Conservation (phyloP, 2,888 invertebrate species). For the Thereva nobilitata region DNA sequence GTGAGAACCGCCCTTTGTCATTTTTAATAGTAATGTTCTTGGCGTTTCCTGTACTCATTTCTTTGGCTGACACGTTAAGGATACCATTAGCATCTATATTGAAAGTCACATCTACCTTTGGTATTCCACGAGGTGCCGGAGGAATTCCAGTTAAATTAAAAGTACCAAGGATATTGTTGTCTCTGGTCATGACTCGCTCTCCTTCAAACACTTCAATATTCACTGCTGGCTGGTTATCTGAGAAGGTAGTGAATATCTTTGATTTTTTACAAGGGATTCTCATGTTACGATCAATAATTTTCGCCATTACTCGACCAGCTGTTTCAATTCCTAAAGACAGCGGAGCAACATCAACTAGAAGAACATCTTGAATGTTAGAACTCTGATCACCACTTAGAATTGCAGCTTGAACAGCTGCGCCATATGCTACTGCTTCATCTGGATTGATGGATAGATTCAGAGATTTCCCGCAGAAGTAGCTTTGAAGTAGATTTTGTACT, state of each 20-base stretch:
- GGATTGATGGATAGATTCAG: conserved; percentile 74
- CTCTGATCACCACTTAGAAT: conserved; percentile 69
- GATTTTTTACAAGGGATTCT: conserved; percentile 71
- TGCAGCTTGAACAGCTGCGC: conserved; percentile 71
- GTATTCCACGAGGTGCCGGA: conserved; percentile 83
- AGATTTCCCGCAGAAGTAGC: conserved; percentile 72
- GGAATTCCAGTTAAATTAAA: conserved; percentile 94
- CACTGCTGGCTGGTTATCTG: conserved; percentile 76
- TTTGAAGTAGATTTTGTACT: conserved; percentile 70
- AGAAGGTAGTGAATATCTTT: conserved; percentile 74
- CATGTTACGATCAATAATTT: conserved; percentile 69
- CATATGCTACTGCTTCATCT: conserved; percentile 76
- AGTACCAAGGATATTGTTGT: conserved; percentile 89
- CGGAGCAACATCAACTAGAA: conserved; percentile 67
- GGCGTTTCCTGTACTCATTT: conserved; percentile 65
- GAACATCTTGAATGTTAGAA: conserved; percentile 70
- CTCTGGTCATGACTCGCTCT: conserved; percentile 85
- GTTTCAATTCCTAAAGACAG: conserved; percentile 69
- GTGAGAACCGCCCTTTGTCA: conserved; percentile 75
- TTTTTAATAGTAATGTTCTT: conserved; percentile 79
- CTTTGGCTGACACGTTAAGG: conserved; percentile 78
- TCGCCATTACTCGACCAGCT: conserved; percentile 75
- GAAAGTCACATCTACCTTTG: conserved; percentile 81
- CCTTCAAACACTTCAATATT: conserved; percentile 73
- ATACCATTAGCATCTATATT: conserved; percentile 88